Evolutionary conservation across 2,113 vertebrate species (phyloP).

Genomic region (Pedionomus torquatus): DNA sequence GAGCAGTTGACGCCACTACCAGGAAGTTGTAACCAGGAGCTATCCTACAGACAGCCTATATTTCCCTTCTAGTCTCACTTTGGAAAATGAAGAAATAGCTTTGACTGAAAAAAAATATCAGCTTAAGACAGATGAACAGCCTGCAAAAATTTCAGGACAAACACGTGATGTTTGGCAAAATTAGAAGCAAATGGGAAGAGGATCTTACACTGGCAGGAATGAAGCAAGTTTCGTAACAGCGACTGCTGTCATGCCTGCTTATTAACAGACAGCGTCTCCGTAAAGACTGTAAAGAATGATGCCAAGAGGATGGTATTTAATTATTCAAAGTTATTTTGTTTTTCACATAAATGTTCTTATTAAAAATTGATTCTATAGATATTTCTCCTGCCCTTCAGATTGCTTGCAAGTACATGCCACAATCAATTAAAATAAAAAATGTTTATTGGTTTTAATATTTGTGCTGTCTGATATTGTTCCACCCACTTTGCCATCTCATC

Average conservation of each 20-base stretch:
- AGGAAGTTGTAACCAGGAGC: neutral
- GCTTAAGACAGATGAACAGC: neutral
- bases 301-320: neutral
- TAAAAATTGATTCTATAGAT: constrained; percentile 42
- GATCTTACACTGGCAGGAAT: neutral
- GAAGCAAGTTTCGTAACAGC: neutral
- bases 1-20: neutral
- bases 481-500: neutral
- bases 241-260: neutral
- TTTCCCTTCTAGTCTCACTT: neutral
- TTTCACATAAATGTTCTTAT: constrained; percentile 3
- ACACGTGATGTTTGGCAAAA: neutral
- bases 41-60: neutral
- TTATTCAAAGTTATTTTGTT: constrained; percentile 41
- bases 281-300: neutral
- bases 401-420: neutral
- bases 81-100: neutral
- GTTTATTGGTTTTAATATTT: neutral
- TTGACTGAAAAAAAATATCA: neutral
- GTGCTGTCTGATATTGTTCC: neutral
- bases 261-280: neutral
- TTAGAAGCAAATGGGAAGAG: constrained; percentile 12
- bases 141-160: constrained; percentile 7
- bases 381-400: neutral
- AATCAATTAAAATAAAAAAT: neutral